phyloP scores from a whole-genome alignment of 2,113 vertebrate species.

The Chinchilla lanigera region DNA sequence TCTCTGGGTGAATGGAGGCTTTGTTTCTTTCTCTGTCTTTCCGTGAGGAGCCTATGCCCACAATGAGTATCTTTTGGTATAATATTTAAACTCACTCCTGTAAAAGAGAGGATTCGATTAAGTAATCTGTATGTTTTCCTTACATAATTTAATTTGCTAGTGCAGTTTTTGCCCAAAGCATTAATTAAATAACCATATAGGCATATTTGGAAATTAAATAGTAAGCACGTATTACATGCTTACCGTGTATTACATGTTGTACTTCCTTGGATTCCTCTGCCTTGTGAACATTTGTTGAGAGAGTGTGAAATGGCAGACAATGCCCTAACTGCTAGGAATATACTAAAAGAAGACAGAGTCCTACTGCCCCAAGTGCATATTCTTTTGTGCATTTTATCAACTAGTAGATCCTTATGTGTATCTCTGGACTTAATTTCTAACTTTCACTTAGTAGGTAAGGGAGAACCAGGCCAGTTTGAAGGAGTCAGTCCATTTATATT shows the following conservation, averaged over 20 bases:
- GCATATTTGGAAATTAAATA: conserved; percentile 22
- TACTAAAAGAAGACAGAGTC: not conserved
- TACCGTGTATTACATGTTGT: not conserved
- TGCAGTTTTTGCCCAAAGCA: not conserved
- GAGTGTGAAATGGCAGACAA: not conserved
- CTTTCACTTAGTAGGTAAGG: not conserved
- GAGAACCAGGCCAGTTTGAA: too few species aligned
- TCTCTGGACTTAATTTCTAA: conserved; percentile 21
- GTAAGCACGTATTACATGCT: not conserved
- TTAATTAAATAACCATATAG: conserved; percentile 60
- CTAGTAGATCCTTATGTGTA: not conserved
- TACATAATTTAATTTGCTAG: conserved; percentile 9
- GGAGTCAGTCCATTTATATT: not conserved
- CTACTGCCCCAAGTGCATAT: too few species aligned
- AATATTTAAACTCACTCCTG: not conserved
- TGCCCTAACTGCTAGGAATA: too few species aligned
- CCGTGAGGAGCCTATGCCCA: rapidly evolving
- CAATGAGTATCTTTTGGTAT: not conserved
- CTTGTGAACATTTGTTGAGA: rapidly evolving
- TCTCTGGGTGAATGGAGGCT: not conserved
- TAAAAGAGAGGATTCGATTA: not conserved
- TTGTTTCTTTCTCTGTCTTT: not conserved
- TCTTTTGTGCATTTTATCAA: not conserved
- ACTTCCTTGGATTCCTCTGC: not conserved
- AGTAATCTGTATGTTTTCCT: not conserved